Conservation (phyloP, 2,797 vertebrate species). For the Champsocephalus gunnari region DNA sequence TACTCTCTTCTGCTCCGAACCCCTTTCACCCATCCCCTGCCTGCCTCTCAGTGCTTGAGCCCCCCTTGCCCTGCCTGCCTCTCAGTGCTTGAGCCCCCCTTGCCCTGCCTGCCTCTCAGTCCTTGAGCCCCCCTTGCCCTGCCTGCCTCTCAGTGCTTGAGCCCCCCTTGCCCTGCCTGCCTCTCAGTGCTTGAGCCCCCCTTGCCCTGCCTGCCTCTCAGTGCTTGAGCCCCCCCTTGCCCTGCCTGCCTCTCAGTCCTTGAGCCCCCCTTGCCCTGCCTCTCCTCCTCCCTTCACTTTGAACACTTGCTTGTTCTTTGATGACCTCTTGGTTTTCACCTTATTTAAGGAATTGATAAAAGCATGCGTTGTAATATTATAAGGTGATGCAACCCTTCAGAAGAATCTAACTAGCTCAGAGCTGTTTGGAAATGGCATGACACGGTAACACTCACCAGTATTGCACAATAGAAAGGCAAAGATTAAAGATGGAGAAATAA, state of each 20-base stretch:
- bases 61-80: background rate
- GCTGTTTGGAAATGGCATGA: too few species aligned
- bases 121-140: background rate
- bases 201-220: background rate
- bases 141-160: too few species aligned
- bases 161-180: too few species aligned
- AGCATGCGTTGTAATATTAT: background rate
- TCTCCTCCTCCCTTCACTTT: constrained; percentile 10
- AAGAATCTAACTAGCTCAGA: background rate
- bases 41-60: background rate
- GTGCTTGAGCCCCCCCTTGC: too few species aligned
- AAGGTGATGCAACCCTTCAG: background rate
- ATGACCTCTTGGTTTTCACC: too few species aligned
- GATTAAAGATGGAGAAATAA: background rate
- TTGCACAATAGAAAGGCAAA: background rate
- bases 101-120: background rate
- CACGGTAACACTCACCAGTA: background rate
- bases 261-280: constrained; percentile 1
- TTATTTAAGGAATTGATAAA: background rate
- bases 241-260: background rate
- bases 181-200: constrained; percentile 1
- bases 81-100: background rate
- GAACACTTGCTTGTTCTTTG: background rate
- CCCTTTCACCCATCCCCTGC: background rate
- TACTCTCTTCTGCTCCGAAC: constrained; percentile 10